Percentiles rank a stretch among this genome's conserved stretches.
These are phyloP conservation scores for Caenorhabditis imperialis DNA, from an alignment of 2,888 invertebrate genomes.

Conservation along the genomic window DNA sequence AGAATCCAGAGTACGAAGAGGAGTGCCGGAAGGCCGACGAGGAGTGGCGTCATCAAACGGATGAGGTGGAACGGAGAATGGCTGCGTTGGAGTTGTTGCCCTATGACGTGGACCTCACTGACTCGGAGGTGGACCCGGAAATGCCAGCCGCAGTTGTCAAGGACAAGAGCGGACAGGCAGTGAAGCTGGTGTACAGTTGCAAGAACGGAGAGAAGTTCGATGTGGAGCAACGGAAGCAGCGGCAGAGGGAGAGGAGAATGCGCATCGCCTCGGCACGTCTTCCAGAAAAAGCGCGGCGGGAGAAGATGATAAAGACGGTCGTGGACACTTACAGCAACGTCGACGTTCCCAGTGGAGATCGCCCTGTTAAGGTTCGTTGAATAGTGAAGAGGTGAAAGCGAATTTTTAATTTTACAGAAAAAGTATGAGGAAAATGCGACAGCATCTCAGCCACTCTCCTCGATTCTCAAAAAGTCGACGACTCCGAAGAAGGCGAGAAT, in stretches of 20 bases:
- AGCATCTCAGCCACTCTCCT: conserved; percentile 31
- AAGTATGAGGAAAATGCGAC: conserved; percentile 27
- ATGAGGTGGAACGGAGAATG: conserved; percentile 37
- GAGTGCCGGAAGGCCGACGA: conserved; percentile 30
- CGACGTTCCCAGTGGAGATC: conserved; percentile 8
- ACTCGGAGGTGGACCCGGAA: conserved; percentile 57
- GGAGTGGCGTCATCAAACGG: conserved; percentile 29
- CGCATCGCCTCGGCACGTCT: conserved; percentile 36
- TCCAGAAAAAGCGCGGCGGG: conserved; percentile 30
- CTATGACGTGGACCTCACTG: conserved; percentile 53
- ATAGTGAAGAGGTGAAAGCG: not conserved
- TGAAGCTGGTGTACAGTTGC: conserved; percentile 53
- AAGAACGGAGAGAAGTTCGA: conserved; percentile 42
- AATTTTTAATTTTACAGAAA: conserved; percentile 15
- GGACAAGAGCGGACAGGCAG: conserved; percentile 39
- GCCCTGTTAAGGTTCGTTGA: conserved; percentile 6
- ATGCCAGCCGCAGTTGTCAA: conserved; percentile 56
- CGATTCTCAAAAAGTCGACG: conserved; percentile 47
- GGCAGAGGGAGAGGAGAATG: conserved; percentile 40
- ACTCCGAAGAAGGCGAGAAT: conserved; percentile 18
- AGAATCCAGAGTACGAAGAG: conserved; percentile 24
- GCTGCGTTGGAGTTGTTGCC: conserved; percentile 44
- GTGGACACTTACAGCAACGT: conserved; percentile 24
- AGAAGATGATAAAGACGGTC: conserved; percentile 32
- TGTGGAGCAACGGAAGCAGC: conserved; percentile 27